Base-by-base conservation (phyloP, 2,888 invertebrate species). In the Hemaris fuciformis region DNA sequence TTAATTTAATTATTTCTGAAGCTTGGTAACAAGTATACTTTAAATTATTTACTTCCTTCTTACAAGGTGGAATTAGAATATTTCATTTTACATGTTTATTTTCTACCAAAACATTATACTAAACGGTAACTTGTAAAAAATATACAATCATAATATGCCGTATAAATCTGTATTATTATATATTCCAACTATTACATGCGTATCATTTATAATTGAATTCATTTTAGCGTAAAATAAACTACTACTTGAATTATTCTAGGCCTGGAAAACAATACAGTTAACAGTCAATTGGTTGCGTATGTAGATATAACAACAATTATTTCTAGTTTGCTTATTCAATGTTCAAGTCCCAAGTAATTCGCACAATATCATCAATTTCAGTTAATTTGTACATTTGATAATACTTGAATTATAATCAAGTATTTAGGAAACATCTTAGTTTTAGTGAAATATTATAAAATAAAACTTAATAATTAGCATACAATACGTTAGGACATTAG, bases 51-150 rank as follows among this genome's bases (percentile, higher is more conserved):
- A 79, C 88, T 87, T 53, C 53, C 53, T 87, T 86, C 69, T 67
- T 66, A 64, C 82, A 79, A 84, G 74, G 87, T 76, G 80, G 84
- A 83, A 85, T 90, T 88, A 89, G 87, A 89, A 89, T 85, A 89
- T 84, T 87, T 87, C 84, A 83, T 84, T n/a, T n/a, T 88, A 88
- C 80, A 86, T 72, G 79, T 86, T 86, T 87, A 85, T 81, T 81
- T 84, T 80, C 87, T 90, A 90, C 85, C 84, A 88, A 89, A 87
- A 85, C 80, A 87, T 89, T 88, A 90, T 78, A 86, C 88, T 90
- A 90, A 86, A 85, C 82, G 91, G 91, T 92, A 91, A 92, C 91
- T 91, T 87, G 90, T 92, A 90, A 91, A 91, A 91, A 91, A 89
- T 88, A 86, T 90, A 90, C 89, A 90, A 75, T 86, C 78, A 77